Evolutionary conservation across 2,113 vertebrate genomes (phyloP), one percentile per base, ranked within the genome.

Genomic region (Athene noctua): DNA sequence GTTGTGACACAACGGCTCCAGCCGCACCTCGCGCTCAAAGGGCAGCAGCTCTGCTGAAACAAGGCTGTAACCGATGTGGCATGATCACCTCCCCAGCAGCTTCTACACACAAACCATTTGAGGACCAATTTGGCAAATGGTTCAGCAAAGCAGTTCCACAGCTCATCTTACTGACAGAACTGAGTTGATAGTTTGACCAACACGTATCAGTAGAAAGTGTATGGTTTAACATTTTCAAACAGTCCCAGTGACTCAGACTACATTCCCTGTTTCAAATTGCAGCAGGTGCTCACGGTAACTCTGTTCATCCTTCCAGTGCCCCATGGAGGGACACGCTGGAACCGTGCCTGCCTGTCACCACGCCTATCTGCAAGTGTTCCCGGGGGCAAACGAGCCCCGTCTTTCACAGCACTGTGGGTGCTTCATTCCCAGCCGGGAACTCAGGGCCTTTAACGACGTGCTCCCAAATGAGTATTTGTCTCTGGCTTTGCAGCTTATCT

Each of bases 1-100:
- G 22, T 13, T 15, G 9, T 29, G 59, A 34, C 46, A n/a, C 36
- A 44, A 15, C 5, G 12, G 40, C 40, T 12, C 40, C 40, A 40
- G 40, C 40, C 40, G 11, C 40, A 40, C 40, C 40, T 40, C 11
- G 22, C 2, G 1, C 34, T 27, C 7, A 21, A 74, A 82, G 38
- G 22, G 46, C 52, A 59, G 61, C 32, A 20, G 54, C 46, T 66
- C 32, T 30, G 36, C 26, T 42, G 42, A 57, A 58, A 36, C 11
- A 3, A 42, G 42, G 25, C 9, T 51, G 10, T 8, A 11, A 18
- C 9, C 1, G 0, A 13, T 0, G 8, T 4, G 5, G 18, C 29
- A 0, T 1, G 10, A n/a, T 42, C 25, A 30, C 32, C 70, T 61
- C 27, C 63, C 47, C 29, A 12, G 34, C 34, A 52, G 55, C 30